Base-by-base conservation (phyloP, 2,888 invertebrate genomes). In the Celastrina argiolus region DNA sequence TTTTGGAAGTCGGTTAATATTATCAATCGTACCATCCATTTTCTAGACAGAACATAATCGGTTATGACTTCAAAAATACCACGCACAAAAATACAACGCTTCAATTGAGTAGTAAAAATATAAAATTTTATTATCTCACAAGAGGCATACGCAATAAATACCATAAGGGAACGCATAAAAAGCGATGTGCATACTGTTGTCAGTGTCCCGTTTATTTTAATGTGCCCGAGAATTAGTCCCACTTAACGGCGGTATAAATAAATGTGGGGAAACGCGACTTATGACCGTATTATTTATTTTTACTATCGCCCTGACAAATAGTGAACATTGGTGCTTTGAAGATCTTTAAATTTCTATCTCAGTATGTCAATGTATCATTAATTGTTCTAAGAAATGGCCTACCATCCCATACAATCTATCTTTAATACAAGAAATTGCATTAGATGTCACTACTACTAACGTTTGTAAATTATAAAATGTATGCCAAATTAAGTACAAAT, bases 131-230 rank as follows among this genome's bases (percentile, higher is more conserved):
- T 78, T 76, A 77, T 79, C 73, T 76, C 74, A 73, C 73, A 76
- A 80, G 82, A 82, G 84, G 85, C 85, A 85, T 81, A 78, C 70
- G 81, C 75, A 80, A 85, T 88, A 88, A 88, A 88, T 87, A 80
- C 76, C 73, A 73, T 81, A 79, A 72, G 75, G 71, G 79, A 80
- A 81, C 80, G 83, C 86, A 78, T 89, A 87, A 89, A 88, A 85
- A 82, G 74, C 75, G 74, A 77, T 81, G 78, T 81, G 78, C 83
- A 84, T 81, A 76, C 78, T 81, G 82, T 82, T 85, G 86, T 87
- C 84, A 81, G 69, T 79, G 76, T 74, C 69, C 70, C 75, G 77
- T 76, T 74, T 74, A 76, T 76, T 77, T 81, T 82, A 83, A 85
- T 82, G 81, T 79, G 81, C 74, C 81, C 78, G 78, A 79, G 83